Percentiles rank a stretch among this genome's conserved stretches.
Evolutionary conservation across 2,113 vertebrate genomes (phyloP).

Genomic region (rat (Rattus norvegicus)): GRCr8 NC_086022.1:111161001-111161500

Average conservation of each 20-base stretch:
- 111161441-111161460: background rate
- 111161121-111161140: conserved; percentile 35
- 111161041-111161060: conserved; percentile 64
- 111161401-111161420: no score
- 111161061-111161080: conserved; percentile 18
- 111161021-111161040: conserved; percentile 53
- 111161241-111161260: conserved; percentile 36
- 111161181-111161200: background rate
- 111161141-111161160: conserved; percentile 8
- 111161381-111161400: background rate
- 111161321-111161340: background rate
- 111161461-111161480: background rate
- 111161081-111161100: conserved; percentile 28
- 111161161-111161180: conserved; percentile 17
- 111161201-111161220: background rate
- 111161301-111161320: background rate
- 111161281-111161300: background rate
- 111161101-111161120: conserved; percentile 3
- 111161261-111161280: background rate
- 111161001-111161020: conserved; percentile 79
- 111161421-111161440: background rate
- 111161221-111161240: conserved; percentile 42
- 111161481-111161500: background rate
- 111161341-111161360: background rate
- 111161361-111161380: background rate